Percentiles rank a stretch among this genome's conserved stretches.
These are phyloP conservation scores for Pan paniscus DNA, from an alignment of 2,113 vertebrate species.

Conservation along the genomic window DNA sequence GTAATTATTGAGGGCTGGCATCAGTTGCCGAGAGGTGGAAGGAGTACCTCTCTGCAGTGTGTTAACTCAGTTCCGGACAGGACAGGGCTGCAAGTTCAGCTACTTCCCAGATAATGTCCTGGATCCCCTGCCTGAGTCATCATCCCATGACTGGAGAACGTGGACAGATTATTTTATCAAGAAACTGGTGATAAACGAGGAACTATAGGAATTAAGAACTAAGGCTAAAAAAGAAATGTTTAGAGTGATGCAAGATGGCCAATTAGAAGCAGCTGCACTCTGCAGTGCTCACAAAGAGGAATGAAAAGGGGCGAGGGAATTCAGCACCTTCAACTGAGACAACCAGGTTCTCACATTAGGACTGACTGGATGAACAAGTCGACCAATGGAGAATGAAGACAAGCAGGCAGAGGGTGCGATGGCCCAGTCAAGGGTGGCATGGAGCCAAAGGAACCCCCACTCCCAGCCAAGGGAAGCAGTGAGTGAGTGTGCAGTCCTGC, in stretches of 20 bases:
- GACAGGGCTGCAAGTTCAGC: background rate
- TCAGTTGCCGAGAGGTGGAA: background rate
- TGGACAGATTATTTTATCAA: constrained; percentile 48
- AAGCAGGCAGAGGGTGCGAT: no score
- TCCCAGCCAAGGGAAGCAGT: no score
- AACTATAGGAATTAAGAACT: constrained; percentile 15
- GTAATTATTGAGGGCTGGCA: background rate
- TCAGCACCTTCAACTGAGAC: no score
- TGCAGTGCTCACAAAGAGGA: no score
- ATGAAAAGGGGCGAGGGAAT: no score
- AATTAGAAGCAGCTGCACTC: no score
- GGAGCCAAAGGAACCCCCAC: no score
- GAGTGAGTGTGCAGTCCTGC: no score
- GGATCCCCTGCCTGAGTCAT: background rate
- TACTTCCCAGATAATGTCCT: background rate
- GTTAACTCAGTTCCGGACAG: background rate
- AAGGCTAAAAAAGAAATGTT: constrained; percentile 64
- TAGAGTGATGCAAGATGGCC: background rate
- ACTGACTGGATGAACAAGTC: no score
- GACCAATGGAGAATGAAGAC: no score
- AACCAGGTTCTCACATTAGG: no score
- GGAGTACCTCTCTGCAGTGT: background rate
- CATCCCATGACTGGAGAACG: background rate
- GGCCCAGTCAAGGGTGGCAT: no score
- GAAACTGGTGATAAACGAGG: constrained; percentile 25